Base-by-base conservation (phyloP, 1,140 invertebrate genomes). In the Lycorma delicatula region DNA sequence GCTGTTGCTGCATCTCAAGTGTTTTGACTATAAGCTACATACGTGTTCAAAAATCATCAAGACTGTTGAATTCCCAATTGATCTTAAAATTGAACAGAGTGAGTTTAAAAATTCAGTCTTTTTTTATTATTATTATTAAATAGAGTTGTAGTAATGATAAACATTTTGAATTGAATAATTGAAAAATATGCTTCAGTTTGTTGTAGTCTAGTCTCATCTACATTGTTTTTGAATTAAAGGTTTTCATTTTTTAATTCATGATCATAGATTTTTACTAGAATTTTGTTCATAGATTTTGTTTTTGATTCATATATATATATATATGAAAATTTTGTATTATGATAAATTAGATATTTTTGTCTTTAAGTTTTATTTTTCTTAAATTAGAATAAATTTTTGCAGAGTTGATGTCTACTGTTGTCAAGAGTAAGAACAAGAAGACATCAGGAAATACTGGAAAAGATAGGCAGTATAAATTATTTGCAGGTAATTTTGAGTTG, bases 21-120 rank as follows among this genome's bases (percentile, higher is more conserved):
- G 91, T 72, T 96, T 96, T 73, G 87, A 95, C 68, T 89, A 90
- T 63, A 83, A 87, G 66, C 77, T 80, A 23, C 75, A 81, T 0
- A 89, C 87, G 6, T 91, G 91, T 67, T 89, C 90, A 29, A 97
- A 97, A 74, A 87, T 96, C 46, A 74, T 91, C 26, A 97, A 96
- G 74, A 85, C 82, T 58, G 79, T 96, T 13, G 89, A 93, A 64
- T 95, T 91, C 72, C 83, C 86, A 1, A 80, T 94, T 47, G 88
- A 94, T 67, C 75, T 97, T 12, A 93, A 94, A 76, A 82, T 97
- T 62, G 89, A 89, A 71, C 79, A 81, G 67, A 93, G 91, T 94
- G 76, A 81, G 84, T 83, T 38, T n/a, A n/a, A n/a, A n/a, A n/a
- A n/a, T n/a, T n/a, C n/a, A n/a, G n/a, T n/a, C n/a, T n/a, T n/a